Evolutionary conservation across 2,113 vertebrate genomes (phyloP), one percentile per base, ranked within the genome.

Genomic region (Spizaetus ornatus): DNA sequence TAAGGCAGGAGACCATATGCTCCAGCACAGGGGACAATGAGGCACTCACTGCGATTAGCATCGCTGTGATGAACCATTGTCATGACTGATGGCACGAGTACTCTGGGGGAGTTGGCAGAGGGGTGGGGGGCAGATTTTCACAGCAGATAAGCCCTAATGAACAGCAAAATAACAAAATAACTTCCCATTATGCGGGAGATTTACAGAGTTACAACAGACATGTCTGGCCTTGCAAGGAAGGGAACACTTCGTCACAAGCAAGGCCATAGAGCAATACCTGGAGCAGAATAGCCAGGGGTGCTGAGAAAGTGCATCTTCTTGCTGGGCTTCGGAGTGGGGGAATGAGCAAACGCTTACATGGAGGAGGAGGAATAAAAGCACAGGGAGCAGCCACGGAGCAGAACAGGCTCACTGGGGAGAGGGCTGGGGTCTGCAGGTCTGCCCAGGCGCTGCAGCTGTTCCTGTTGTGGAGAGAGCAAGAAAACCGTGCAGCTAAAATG

Each of bases 101-200:
- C 55, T 63, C 79, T 13, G 43, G 55, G 79, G 70, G 48, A 86
- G 19, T 10, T 16, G 4, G 40, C 4, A 2, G 17, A 13, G 11
- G 5, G 69, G 67, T 11, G 21, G 23, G 38, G 45, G 69, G 72
- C 65, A 29, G 48, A 72, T 71, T 92, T 65, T 91, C 88, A 84
- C 90, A 74, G 83, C 73, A 53, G 29, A 91, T 76, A 61, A 94
- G 25, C 36, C 43, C 83, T 86, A 84, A 94, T 78, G 90, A 92
- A 48, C 55, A 42, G 38, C 82, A 50, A 87, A 96, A 78, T 84
- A 62, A 82, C 48, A 50, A 86, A 96, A 78, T 84, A 62, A 82
- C 45, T 90, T n/a, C 42, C 59, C 4, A 0, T 13, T 27, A 72
- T 56, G 59, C 7, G 3, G 34, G 67, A 56, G 45, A 21, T 74